These are phyloP conservation scores for Cynoglossus semilaevis DNA, from an alignment of 2,113 vertebrate species.

Conservation along the genomic window DNA sequence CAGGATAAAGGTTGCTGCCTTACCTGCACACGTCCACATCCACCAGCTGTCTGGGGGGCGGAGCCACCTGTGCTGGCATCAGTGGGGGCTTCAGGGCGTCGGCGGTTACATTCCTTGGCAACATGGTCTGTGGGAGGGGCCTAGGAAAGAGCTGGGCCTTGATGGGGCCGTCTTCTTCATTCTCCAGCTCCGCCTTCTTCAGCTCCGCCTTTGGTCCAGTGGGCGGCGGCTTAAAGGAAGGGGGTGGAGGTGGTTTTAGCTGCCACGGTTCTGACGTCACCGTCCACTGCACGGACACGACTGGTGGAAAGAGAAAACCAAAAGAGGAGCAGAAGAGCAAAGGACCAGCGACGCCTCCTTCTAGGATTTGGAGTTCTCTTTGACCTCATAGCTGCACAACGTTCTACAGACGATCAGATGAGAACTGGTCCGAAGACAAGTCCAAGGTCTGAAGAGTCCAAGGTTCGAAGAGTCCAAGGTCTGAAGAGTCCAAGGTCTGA, in stretches of 20 bases:
- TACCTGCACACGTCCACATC: slow-evolving; percentile 83
- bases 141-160: slow-evolving; percentile 66
- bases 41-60: slow-evolving; percentile 76
- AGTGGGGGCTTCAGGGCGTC: slow-evolving; percentile 78
- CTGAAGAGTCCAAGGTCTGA: no score
- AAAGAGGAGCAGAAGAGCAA: slow-evolving; percentile 51
- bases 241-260: slow-evolving; percentile 52
- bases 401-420: slow-evolving; percentile 7
- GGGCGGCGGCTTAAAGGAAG: slow-evolving; percentile 51
- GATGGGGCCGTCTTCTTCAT: slow-evolving; percentile 18
- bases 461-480: no score
- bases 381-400: slow-evolving; percentile 21
- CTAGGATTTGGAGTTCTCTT: slow-evolving; percentile 30
- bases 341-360: slow-evolving; percentile 47
- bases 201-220: slow-evolving; percentile 37
- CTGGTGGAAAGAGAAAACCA: slow-evolving; percentile 61
- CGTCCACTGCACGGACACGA: slow-evolving; percentile 42
- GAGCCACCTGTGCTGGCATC: slow-evolving; percentile 74
- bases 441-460: no score
- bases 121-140: slow-evolving; percentile 78
- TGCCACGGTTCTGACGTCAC: slow-evolving; percentile 26
- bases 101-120: slow-evolving; percentile 72
- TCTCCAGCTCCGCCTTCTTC: slow-evolving; percentile 66
- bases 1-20: neutral
- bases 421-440: neutral